Base-by-base conservation (phyloP, 2,113 vertebrate species). In the Dasyurus viverrinus region DNA sequence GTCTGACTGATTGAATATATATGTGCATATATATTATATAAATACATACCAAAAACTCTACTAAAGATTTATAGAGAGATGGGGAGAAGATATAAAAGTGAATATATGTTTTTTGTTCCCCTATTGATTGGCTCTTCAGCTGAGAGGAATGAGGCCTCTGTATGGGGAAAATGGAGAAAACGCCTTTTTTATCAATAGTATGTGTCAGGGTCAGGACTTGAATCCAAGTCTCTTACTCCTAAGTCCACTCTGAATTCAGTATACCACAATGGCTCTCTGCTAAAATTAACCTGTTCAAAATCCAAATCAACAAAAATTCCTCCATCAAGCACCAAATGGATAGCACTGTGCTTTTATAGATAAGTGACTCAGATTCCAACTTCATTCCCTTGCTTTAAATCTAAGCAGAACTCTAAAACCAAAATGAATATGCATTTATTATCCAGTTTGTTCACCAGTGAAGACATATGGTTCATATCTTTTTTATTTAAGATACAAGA, bases 401-500 rank as follows among this genome's bases (percentile, higher is more conserved):
- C 54, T 92, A 14, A 97, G 93, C 94, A 93, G 97, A 97, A 97
- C 90, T 96, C 93, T 91, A 95, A 46, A 89, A 97, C 84, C 91
- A 95, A 91, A 90, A 90, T n/a, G 48, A 90, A 90, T 90, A 92
- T 93, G 54, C 8, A 10, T 93, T 97, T 93, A 94, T 94, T 16
- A 93, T 36, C 27, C 53, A 60, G 36, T 52, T 89, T 90, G 50
- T 95, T 91, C 94, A 55, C 36, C n/a, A 46, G 95, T 89, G 26
- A 84, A 96, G 90, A 90, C 24, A 53, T 53, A 93, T 36, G 50
- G 91, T 84, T 93, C 90, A 60, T 14, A 60, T 53, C 95, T 54
- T 93, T 90, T 52, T 48, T 52, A 90, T 48, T 42, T 95, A 95
- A 96, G 7, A 91, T 24, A 94, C 1, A 26, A 95, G 95, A 96